Evolutionary conservation across 23 tunicate genomes (phyloP).

Genomic region (Styela clava): DNA sequence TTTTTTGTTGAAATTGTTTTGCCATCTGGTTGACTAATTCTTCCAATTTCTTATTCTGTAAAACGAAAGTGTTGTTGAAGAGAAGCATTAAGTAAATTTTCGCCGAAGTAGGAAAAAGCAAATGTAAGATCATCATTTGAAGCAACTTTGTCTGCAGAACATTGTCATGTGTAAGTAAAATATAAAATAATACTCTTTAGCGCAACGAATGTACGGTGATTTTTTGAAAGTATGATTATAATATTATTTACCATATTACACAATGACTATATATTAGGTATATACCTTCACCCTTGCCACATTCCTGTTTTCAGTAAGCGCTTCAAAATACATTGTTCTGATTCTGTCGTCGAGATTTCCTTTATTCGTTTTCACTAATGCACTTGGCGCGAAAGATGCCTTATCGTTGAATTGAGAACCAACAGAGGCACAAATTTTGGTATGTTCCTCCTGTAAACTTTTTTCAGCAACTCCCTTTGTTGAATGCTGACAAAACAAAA

Average conservation of each 20-base stretch:
- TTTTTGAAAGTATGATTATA: too few species aligned
- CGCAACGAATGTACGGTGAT: too few species aligned
- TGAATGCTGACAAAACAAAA: background rate
- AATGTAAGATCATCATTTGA: too few species aligned
- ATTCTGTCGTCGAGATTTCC: background rate
- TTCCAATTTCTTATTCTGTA: background rate
- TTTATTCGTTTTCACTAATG: background rate
- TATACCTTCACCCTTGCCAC: background rate
- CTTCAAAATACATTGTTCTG: background rate
- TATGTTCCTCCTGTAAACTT: background rate
- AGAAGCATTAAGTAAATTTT: too few species aligned
- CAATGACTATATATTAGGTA: too few species aligned
- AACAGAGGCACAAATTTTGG: too few species aligned
- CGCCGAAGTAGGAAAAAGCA: too few species aligned
- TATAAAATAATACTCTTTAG: too few species aligned
- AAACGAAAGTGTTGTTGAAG: too few species aligned
- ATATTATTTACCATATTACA: too few species aligned
- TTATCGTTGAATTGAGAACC: background rate
- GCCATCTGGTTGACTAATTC: background rate
- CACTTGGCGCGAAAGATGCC: background rate
- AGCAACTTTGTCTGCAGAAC: too few species aligned
- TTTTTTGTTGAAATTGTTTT: background rate
- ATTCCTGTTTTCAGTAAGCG: background rate
- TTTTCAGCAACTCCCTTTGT: background rate
- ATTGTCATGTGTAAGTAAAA: too few species aligned